Percentiles rank a stretch among this genome's conserved stretches.
Evolutionary conservation across 2,113 vertebrate species (phyloP).

Genomic region (Ornithorhynchus anatinus): DNA sequence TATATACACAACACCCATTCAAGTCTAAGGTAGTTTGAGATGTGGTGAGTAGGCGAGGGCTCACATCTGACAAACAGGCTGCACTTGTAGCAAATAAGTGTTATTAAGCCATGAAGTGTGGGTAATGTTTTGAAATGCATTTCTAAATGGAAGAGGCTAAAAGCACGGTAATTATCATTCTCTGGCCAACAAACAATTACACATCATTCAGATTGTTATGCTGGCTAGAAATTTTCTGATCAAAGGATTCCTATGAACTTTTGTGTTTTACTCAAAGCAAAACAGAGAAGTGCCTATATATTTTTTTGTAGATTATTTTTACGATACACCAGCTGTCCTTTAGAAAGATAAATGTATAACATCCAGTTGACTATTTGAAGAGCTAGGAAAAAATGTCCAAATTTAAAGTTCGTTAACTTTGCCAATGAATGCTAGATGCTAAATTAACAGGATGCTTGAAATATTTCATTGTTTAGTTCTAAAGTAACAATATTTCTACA

Average conservation of each 20-base stretch:
- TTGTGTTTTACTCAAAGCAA: neutral
- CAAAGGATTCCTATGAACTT: neutral
- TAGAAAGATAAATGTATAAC: too few relatives aligned
- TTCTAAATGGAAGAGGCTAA: slow-evolving; percentile 17
- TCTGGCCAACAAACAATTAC: slow-evolving; percentile 7
- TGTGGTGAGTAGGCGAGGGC: neutral
- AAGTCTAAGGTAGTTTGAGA: neutral
- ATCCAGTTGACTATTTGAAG: neutral
- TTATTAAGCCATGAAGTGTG: slow-evolving; percentile 17
- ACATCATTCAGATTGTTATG: neutral
- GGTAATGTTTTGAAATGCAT: neutral
- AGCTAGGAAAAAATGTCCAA: slow-evolving; percentile 3
- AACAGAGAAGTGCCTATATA: neutral
- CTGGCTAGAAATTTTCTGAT: neutral
- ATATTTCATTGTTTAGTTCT: slow-evolving; percentile 48
- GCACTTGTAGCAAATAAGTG: neutral
- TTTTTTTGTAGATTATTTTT: neutral
- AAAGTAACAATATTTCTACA: slow-evolving; percentile 55
- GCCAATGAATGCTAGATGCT: slow-evolving; percentile 57
- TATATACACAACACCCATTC: neutral
- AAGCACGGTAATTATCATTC: slow-evolving; percentile 3
- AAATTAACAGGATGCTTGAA: too few relatives aligned
- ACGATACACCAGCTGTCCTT: too few relatives aligned
- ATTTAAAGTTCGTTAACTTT: slow-evolving; percentile 46
- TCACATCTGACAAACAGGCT: neutral